These are phyloP conservation scores for Gari tellinella DNA, from an alignment of 2,888 invertebrate species.

Conservation along the genomic window DNA sequence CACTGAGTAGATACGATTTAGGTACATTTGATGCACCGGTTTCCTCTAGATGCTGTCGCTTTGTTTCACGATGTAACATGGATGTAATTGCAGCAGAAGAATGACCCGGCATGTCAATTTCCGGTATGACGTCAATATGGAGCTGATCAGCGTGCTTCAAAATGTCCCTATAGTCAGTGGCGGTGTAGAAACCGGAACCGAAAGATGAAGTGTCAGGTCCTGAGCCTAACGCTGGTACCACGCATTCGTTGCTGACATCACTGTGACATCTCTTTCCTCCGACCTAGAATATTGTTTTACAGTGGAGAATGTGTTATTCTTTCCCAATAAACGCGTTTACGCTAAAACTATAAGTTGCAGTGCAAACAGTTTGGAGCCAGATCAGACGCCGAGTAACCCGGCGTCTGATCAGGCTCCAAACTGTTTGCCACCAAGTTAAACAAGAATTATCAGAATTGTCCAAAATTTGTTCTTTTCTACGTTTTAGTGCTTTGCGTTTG, in stretches of 20 bases:
- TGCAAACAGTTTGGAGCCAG: too few relatives aligned
- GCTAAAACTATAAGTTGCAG: too few relatives aligned
- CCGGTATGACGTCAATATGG: constrained; percentile 78
- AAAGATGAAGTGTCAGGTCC: constrained; percentile 59
- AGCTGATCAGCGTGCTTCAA: constrained; percentile 64
- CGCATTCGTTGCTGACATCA: constrained; percentile 55
- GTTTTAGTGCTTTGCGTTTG: too few relatives aligned
- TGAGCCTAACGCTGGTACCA: constrained; percentile 71
- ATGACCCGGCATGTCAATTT: constrained; percentile 79
- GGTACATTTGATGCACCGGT: constrained; percentile 18
- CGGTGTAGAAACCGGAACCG: constrained; percentile 69
- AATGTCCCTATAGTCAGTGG: constrained; percentile 70
- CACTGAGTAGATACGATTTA: constrained; percentile 47
- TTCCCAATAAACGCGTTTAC: too few relatives aligned
- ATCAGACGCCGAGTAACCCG: too few relatives aligned
- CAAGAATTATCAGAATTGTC: too few relatives aligned
- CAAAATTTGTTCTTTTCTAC: too few relatives aligned
- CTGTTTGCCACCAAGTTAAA: too few relatives aligned
- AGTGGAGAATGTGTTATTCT: too few relatives aligned
- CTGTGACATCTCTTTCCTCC: constrained; percentile 60
- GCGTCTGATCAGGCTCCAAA: too few relatives aligned
- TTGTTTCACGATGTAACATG: constrained; percentile 57
- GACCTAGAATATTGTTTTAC: constrained; percentile 47
- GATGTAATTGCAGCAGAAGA: constrained; percentile 73
- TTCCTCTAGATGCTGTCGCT: constrained; percentile 12